Evolutionary conservation across 2,113 vertebrate genomes (phyloP).

Genomic region (Amazona vittata): DNA sequence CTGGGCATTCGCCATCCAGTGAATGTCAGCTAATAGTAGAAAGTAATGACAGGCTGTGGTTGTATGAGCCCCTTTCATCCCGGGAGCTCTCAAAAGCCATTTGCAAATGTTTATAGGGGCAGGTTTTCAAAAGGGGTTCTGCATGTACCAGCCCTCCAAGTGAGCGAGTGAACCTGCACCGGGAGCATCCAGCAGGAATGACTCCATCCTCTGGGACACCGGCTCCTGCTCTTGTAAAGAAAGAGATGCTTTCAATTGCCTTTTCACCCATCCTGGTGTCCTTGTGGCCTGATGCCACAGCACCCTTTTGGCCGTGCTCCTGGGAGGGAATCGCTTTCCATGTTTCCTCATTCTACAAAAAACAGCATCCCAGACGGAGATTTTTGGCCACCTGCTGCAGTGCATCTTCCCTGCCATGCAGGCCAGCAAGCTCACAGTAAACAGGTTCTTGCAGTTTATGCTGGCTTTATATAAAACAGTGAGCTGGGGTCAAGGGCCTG

Average conservation of each 20-base stretch:
- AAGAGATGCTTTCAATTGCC: background rate
- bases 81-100: background rate
- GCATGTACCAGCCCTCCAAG: background rate
- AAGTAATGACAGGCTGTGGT: slow-evolving; percentile 33
- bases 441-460: background rate
- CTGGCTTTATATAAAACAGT: background rate
- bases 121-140: slow-evolving; percentile 5
- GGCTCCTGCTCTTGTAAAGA: background rate
- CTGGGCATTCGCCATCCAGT: slow-evolving; percentile 22
- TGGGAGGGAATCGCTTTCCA: background rate
- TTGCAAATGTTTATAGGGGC: slow-evolving; percentile 32
- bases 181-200: background rate
- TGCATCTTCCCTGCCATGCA: fast-evolving
- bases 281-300: background rate
- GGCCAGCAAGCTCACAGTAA: background rate
- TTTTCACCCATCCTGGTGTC: background rate
- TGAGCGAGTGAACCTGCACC: fast-evolving
- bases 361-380: background rate
- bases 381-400: background rate
- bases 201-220: background rate
- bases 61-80: slow-evolving; percentile 30
- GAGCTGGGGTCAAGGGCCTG: background rate
- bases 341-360: background rate
- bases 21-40: slow-evolving; percentile 25
- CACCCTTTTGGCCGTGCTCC: background rate